These are phyloP conservation scores for Catharus bicknelli DNA, from an alignment of 2,113 vertebrate genomes.

Conservation along the genomic window DNA sequence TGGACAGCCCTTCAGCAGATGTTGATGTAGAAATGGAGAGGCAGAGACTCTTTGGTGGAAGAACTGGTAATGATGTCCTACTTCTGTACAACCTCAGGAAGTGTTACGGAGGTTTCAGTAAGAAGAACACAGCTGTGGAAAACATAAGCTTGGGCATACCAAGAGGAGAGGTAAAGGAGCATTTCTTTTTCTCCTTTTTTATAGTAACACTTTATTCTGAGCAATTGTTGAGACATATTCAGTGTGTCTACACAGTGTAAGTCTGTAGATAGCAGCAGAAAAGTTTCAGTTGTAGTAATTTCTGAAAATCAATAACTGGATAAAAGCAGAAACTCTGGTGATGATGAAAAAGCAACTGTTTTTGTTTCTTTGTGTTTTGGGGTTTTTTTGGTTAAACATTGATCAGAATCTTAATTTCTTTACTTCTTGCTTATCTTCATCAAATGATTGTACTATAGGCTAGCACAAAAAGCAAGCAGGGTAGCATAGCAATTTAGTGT, in stretches of 20 bases:
- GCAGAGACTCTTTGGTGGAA: conserved; percentile 58
- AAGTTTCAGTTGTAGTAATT: background rate
- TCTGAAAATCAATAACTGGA: background rate
- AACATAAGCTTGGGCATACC: conserved; percentile 71
- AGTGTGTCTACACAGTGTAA: background rate
- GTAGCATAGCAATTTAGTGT: background rate
- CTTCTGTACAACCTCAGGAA: conserved; percentile 72
- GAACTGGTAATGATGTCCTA: conserved; percentile 62
- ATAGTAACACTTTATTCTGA: background rate
- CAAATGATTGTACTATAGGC: background rate
- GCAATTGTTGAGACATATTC: background rate
- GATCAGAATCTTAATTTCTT: background rate
- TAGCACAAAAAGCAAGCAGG: background rate
- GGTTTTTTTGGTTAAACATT: background rate
- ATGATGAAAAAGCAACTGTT: background rate
- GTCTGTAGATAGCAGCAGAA: background rate
- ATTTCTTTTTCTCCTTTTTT: background rate
- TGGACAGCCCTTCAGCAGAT: conserved; percentile 32
- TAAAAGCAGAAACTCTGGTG: background rate
- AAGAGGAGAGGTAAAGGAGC: conserved; percentile 70
- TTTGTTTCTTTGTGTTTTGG: no score
- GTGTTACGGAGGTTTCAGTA: conserved; percentile 41
- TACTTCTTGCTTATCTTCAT: background rate
- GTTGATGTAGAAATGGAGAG: conserved; percentile 69
- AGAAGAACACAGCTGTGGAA: conserved; percentile 62